Evolutionary conservation across 2,113 vertebrate genomes (phyloP).

Genomic region (Aythya baeri): DNA sequence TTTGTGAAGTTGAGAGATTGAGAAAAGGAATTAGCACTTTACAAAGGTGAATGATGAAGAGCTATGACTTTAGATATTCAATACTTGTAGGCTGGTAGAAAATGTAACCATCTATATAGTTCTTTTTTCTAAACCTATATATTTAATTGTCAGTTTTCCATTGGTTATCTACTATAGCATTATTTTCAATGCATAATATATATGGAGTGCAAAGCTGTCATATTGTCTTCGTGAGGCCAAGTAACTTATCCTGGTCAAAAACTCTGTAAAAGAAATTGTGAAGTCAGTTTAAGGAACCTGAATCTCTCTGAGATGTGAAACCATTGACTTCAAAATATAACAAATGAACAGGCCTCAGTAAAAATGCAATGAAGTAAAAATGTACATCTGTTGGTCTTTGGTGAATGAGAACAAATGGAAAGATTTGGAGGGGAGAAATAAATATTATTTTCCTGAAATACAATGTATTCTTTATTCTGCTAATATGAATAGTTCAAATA

Average conservation of each 20-base stretch:
- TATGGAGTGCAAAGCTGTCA: neutral
- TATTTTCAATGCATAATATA: neutral
- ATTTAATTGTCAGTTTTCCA: neutral
- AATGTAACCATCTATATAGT: neutral
- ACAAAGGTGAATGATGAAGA: conserved; percentile 4
- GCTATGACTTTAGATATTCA: neutral
- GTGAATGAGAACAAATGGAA: neutral
- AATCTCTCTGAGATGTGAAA: neutral
- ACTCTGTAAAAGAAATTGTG: neutral
- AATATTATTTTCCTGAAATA: neutral
- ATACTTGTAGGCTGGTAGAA: neutral
- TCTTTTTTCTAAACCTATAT: neutral
- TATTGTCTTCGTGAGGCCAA: neutral
- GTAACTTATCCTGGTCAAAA: neutral
- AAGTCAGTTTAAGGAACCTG: neutral
- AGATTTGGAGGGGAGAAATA: neutral
- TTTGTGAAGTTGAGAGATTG: conserved; percentile 15
- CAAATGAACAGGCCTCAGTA: neutral
- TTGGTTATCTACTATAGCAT: neutral
- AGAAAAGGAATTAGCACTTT: conserved; percentile 26
- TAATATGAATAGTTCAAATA: neutral
- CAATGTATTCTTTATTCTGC: neutral
- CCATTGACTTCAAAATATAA: neutral
- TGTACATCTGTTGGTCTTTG: neutral
- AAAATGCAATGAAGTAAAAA: conserved; percentile 22